These are phyloP conservation scores for Calycopis cecrops DNA, from an alignment of 1,140 invertebrate species.

Conservation along the genomic window DNA sequence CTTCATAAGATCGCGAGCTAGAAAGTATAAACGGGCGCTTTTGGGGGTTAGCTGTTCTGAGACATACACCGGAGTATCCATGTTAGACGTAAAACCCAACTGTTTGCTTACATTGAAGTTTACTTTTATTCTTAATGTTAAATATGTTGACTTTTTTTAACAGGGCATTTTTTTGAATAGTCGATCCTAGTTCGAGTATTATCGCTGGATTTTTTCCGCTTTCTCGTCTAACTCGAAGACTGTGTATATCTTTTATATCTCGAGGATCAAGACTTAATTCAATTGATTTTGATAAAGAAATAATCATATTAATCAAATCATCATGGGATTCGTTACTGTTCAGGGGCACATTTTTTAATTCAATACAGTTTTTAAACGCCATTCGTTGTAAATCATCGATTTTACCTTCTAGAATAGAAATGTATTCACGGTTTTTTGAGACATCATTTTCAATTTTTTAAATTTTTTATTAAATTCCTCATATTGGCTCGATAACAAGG, in stretches of 20 bases:
- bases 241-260: no score
- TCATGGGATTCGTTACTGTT: no score
- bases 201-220: background rate
- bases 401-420: constrained; percentile 1
- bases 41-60: constrained; percentile 1
- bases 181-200: background rate
- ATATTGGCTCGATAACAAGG: background rate
- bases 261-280: no score
- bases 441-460: background rate
- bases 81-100: no score
- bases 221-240: no score
- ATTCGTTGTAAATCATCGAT: background rate
- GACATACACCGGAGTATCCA: background rate
- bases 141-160: constrained; percentile 3
- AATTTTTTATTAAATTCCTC: constrained; percentile 3
- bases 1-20: background rate
- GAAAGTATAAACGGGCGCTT: background rate
- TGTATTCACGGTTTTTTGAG: no score
- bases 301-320: no score
- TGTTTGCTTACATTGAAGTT: no score
- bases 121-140: no score
- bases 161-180: background rate
- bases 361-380: no score
- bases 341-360: no score
- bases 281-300: no score